Evolutionary conservation across 2,113 vertebrate genomes (phyloP), one percentile per base, ranked within the genome.

Genomic region (Hippocampus barbouri): DNA sequence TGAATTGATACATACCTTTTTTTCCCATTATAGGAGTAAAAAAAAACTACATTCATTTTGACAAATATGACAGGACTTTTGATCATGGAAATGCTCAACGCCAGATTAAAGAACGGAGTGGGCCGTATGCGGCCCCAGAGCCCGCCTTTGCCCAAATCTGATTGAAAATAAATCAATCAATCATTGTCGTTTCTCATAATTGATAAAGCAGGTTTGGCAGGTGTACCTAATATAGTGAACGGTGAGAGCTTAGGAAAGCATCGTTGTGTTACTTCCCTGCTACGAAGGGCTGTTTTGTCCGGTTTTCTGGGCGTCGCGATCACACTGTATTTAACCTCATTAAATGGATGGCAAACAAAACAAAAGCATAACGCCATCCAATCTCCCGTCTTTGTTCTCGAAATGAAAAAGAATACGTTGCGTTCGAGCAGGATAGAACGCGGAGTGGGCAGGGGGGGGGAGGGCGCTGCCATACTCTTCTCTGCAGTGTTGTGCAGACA

Each of bases 401-500:
- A 25, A 66, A 66, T 66, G 43, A 66, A 66, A 66, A 66, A 18
- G 43, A 25, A 47, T 20, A 27, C 1, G 64, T 80, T 77, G 64
- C 45, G n/a, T 68, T 79, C 65, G 38, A 63, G 51, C 16, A 72
- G 71, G 71, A 70, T 72, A 72, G 70, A 74, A 70, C 61, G 30
- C 30, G 68, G 45, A 2, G 45, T 16, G 4, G 30, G 30, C 4
- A 4, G 30, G 30, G 14, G 4, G 14, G 72, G 72, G 73, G 68
- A 72, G 62, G 20, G 64, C 25, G 40, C 64, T 69, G 72, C 80
- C 66, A 66, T 51, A 41, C 63, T 78, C 43, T 25, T 78, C 59
- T 73, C 76, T 53, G 75, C 77, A 71, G 34, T 43, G 71, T 72
- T 30, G 59, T 25, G 23, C 66, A 76, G 79, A 73, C 40, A 21